Percentiles rank a stretch among this genome's conserved stretches.
Evolutionary conservation across 2,113 vertebrate genomes (phyloP).

Genomic region (Phalacrocorax carbo): DNA sequence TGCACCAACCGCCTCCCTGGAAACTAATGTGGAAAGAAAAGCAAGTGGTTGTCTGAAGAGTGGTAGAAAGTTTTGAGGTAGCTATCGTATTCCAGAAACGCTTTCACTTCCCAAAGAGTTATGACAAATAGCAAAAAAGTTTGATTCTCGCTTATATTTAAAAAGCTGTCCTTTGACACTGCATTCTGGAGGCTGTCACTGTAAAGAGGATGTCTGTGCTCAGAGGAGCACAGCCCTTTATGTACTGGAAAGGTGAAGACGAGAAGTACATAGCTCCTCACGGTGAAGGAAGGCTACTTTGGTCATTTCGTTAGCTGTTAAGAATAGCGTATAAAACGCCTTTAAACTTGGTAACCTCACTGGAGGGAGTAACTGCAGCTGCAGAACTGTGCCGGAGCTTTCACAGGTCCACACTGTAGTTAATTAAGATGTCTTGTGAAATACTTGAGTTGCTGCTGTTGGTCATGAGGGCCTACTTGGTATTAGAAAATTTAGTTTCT

Average conservation of each 20-base stretch:
- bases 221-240: background rate
- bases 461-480: accelerated
- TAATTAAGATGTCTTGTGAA: background rate
- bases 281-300: background rate
- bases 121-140: background rate
- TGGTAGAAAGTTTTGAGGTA: background rate
- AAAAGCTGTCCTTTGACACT: background rate
- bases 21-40: background rate
- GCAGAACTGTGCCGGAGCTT: background rate
- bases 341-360: accelerated
- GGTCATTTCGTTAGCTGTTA: background rate
- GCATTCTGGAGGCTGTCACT: background rate
- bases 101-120: background rate
- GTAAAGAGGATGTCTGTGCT: background rate
- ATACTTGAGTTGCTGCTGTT: background rate
- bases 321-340: background rate
- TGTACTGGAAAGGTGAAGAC: background rate
- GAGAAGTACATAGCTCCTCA: accelerated
- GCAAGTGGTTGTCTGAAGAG: accelerated
- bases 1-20: background rate
- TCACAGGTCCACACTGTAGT: background rate
- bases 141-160: accelerated
- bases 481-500: background rate
- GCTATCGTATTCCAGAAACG: accelerated
- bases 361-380: background rate